phyloP scores from a whole-genome alignment of 2,113 vertebrate genomes.

The Aplodontia rufa region DNA sequence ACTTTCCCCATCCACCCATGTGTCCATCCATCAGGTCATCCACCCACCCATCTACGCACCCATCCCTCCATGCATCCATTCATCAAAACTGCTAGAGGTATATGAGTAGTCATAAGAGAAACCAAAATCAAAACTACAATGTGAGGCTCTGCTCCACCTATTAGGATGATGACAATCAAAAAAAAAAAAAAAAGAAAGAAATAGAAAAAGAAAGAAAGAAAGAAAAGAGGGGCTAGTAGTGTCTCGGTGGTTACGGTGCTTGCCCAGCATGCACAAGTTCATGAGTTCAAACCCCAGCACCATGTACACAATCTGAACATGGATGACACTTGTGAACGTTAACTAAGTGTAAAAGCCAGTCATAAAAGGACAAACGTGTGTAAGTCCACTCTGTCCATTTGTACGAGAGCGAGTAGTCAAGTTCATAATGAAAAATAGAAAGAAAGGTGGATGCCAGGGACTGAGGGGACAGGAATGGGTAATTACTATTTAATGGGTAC shows the following conservation, averaged over 20 bases:
- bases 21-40: not conserved
- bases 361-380: not conserved
- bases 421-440: not conserved
- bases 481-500: not conserved
- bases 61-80: not conserved
- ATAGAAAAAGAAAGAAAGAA: no score
- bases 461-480: rapidly evolving
- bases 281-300: no score
- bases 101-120: not conserved
- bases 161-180: not conserved
- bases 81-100: not conserved
- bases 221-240: rapidly evolving
- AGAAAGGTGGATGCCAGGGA: not conserved
- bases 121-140: not conserved
- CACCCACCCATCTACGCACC: rapidly evolving
- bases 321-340: no score
- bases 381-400: no score
- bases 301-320: no score
- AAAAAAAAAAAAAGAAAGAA: no score
- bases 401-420: no score
- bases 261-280: rapidly evolving
- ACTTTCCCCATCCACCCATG: no score
- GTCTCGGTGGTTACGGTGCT: not conserved
- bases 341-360: not conserved
- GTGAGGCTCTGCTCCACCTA: not conserved